phyloP scores from a whole-genome alignment of 2,797 vertebrate species.

The Bradypodion pumilum region DNA sequence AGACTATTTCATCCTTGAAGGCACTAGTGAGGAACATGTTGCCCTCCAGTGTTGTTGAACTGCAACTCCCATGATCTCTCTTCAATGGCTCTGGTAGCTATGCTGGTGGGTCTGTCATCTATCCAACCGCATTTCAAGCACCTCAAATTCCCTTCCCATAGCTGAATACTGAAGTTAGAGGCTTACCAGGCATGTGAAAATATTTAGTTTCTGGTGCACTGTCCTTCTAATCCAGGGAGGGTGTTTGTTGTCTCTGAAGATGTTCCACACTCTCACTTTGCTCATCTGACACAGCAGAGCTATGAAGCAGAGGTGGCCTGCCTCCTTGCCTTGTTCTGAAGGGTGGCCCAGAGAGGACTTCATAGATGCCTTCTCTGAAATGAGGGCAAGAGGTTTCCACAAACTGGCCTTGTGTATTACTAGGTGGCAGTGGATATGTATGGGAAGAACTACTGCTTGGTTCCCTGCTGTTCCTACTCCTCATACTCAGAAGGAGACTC shows the following conservation, averaged over 20 bases:
- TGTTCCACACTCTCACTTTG: conserved; percentile 34
- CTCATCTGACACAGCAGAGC: conserved; percentile 54
- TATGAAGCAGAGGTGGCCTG: conserved; percentile 32
- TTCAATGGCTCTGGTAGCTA: no score
- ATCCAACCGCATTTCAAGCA: background rate
- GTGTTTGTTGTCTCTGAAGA: conserved; percentile 53
- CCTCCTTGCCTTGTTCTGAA: conserved; percentile 36
- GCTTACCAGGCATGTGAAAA: conserved; percentile 58
- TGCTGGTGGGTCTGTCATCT: no score
- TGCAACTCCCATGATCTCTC: background rate
- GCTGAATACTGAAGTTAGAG: background rate
- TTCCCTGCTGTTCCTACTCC: conserved; percentile 57
- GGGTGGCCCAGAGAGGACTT: conserved; percentile 37
- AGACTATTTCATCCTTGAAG: background rate
- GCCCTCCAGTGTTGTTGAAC: background rate
- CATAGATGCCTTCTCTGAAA: conserved; percentile 60
- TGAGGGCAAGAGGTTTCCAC: conserved; percentile 79
- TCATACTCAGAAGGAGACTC: conserved; percentile 55
- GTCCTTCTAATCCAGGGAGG: conserved; percentile 24
- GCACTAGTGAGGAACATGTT: background rate
- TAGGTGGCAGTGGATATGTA: conserved; percentile 53
- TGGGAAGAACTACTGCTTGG: conserved; percentile 47
- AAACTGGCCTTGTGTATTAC: conserved; percentile 59
- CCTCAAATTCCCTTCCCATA: background rate
- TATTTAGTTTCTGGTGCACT: conserved; percentile 40